Percentiles rank a stretch among this genome's conserved stretches.
Conservation (phyloP, 2,888 invertebrate species). For the Hypsopygia costalis region DNA sequence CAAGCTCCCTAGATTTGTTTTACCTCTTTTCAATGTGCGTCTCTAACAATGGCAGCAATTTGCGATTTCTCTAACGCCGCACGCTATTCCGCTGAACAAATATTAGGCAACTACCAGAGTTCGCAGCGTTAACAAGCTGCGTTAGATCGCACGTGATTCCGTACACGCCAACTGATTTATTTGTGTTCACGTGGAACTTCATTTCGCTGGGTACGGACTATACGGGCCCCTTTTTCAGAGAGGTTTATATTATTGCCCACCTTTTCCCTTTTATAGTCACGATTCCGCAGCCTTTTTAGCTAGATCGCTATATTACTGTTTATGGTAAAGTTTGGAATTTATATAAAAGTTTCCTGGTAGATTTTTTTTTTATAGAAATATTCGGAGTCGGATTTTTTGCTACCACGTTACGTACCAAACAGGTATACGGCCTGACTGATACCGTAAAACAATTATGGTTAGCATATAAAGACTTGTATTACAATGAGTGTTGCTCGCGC, state of each 20-base stretch:
- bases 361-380: too few relatives aligned
- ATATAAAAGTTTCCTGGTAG: too few relatives aligned
- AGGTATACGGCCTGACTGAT: too few relatives aligned
- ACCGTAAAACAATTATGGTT: too few relatives aligned
- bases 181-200: conserved; percentile 45
- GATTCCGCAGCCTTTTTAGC: conserved; percentile 6
- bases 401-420: too few relatives aligned
- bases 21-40: too few relatives aligned
- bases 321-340: conserved; percentile 1
- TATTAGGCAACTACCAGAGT: conserved; percentile 5
- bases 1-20: neutral
- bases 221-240: conserved; percentile 18
- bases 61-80: conserved; percentile 19
- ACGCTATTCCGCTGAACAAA: conserved; percentile 13
- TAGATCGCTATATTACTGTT: conserved; percentile 6
- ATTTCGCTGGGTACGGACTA: conserved; percentile 20
- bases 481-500: too few relatives aligned
- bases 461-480: too few relatives aligned
- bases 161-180: conserved; percentile 62
- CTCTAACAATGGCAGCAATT: too few relatives aligned
- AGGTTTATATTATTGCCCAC: conserved; percentile 16
- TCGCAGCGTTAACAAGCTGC: conserved; percentile 58
- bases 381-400: too few relatives aligned
- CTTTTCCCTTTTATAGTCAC: conserved; percentile 13
- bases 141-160: conserved; percentile 61